These are phyloP conservation scores for Protonemura montana DNA, from an alignment of 2,888 invertebrate species.

Conservation along the genomic window DNA sequence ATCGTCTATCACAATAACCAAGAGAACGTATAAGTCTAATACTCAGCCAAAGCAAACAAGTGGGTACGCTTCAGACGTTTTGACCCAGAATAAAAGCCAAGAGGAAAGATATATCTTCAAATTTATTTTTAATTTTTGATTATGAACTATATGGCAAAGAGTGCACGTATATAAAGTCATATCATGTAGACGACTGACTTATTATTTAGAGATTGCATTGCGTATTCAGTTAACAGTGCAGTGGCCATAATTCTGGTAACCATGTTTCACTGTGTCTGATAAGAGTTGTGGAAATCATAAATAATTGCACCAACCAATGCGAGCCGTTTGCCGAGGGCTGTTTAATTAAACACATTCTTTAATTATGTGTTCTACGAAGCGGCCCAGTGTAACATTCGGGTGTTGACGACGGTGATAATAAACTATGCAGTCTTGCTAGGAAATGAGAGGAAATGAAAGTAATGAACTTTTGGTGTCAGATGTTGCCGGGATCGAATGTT, in stretches of 20 bases:
- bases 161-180: background rate
- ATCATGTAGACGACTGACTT: background rate
- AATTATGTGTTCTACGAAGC: constrained; percentile 18
- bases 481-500: constrained; percentile 14
- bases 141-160: background rate
- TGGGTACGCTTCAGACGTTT: too few relatives aligned
- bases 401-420: constrained; percentile 34
- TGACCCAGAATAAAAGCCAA: background rate
- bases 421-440: background rate
- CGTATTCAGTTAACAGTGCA: background rate
- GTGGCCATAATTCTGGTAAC: background rate
- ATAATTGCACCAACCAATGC: background rate
- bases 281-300: constrained; percentile 3
- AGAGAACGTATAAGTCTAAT: too few relatives aligned
- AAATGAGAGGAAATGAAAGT: constrained; percentile 40
- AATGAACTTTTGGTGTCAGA: constrained; percentile 43
- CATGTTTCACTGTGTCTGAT: background rate
- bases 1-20: too few relatives aligned
- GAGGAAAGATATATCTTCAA: background rate
- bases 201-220: background rate
- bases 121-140: constrained; percentile 12
- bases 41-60: too few relatives aligned
- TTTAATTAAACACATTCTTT: constrained; percentile 35
- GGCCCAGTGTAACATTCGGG: background rate
- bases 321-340: background rate